These are phyloP conservation scores for Amiota communis DNA, from an alignment of 2,888 invertebrate species.

Conservation along the genomic window DNA sequence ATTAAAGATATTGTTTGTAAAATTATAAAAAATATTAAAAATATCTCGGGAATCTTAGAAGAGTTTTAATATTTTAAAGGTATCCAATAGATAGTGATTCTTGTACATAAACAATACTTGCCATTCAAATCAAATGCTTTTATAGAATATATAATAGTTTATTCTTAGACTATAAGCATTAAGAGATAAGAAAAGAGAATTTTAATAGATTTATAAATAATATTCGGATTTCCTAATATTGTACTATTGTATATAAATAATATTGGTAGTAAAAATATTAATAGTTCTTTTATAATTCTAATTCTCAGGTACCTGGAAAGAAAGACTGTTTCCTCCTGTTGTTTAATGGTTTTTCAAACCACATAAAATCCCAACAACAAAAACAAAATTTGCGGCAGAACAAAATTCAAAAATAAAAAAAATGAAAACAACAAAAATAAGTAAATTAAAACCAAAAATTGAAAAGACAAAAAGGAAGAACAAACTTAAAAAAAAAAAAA, in stretches of 20 bases:
- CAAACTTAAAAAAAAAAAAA: constrained; percentile 30
- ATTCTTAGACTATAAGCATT: too few relatives aligned
- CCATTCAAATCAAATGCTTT: too few relatives aligned
- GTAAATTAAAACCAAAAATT: constrained; percentile 36
- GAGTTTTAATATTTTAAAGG: too few relatives aligned
- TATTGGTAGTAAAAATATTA: constrained; percentile 40
- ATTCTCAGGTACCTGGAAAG: constrained; percentile 73
- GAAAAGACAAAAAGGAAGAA: neutral
- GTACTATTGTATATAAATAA: neutral
- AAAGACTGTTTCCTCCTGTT: constrained; percentile 74
- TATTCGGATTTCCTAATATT: too few relatives aligned
- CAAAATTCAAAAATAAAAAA: constrained; percentile 32
- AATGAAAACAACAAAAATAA: constrained; percentile 26
- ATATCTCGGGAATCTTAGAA: too few relatives aligned
- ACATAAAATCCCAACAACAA: constrained; percentile 57
- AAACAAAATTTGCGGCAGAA: constrained; percentile 31
- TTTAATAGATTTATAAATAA: too few relatives aligned
- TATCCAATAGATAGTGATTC: too few relatives aligned
- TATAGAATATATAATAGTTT: too few relatives aligned
- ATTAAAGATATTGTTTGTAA: too few relatives aligned
- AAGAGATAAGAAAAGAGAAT: too few relatives aligned
- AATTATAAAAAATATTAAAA: too few relatives aligned
- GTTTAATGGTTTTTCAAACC: constrained; percentile 73
- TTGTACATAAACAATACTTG: too few relatives aligned
- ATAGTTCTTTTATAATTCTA: constrained; percentile 48